These are phyloP conservation scores for Aphelocoma californica DNA, from an alignment of 2,797 vertebrate species.

Conservation along the genomic window DNA sequence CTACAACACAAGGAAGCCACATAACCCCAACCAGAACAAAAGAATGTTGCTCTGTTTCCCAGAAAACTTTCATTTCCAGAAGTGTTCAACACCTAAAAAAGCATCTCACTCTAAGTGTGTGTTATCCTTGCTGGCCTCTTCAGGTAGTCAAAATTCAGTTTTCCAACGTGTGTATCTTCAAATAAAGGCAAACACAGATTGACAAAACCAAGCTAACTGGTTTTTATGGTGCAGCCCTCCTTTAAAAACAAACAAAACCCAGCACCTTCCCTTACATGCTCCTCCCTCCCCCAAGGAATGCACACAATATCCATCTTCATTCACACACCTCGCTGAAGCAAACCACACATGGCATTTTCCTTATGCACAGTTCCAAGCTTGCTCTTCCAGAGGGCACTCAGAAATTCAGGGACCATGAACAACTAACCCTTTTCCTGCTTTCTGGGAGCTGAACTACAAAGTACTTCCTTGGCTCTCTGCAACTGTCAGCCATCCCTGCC, in stretches of 20 bases:
- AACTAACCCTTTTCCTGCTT: accelerated
- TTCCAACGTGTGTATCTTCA: neutral
- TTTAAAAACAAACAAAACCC: neutral
- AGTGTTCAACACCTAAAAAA: neutral
- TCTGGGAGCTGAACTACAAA: neutral
- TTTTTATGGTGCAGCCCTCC: neutral
- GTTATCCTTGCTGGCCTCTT: neutral
- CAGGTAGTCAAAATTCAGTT: neutral
- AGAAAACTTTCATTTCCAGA: neutral
- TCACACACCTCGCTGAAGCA: neutral
- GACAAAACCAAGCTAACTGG: neutral
- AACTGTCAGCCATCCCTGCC: neutral
- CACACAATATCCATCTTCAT: neutral
- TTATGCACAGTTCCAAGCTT: neutral
- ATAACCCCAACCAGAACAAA: neutral
- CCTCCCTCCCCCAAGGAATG: neutral
- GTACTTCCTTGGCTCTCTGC: neutral
- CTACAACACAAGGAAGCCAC: neutral
- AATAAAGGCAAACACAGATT: neutral
- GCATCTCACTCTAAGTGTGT: neutral
- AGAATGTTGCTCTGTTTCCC: neutral
- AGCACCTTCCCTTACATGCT: neutral
- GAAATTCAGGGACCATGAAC: neutral
- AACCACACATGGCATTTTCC: neutral
- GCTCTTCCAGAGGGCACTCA: neutral